These are phyloP conservation scores for Spisula subtruncata DNA, from an alignment of 2,888 invertebrate species.

Conservation along the genomic window DNA sequence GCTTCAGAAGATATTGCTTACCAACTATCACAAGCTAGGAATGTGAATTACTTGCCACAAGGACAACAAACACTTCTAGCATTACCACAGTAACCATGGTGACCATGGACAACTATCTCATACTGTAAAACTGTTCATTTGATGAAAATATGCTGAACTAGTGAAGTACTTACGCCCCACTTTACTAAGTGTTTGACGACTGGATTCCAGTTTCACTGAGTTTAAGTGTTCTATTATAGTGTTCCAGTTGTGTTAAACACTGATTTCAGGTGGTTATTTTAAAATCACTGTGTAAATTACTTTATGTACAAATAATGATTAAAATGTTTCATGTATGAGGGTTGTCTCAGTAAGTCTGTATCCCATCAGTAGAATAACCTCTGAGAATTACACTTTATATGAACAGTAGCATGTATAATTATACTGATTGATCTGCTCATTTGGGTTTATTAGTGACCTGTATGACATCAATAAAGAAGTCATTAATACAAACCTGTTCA, in stretches of 20 bases:
- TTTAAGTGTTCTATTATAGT: too few species aligned
- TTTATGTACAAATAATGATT: too few species aligned
- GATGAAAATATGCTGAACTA: not conserved
- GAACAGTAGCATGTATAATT: too few species aligned
- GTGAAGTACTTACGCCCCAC: not conserved
- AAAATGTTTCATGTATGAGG: too few species aligned
- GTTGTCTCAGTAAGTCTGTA: too few species aligned
- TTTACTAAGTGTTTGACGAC: not conserved
- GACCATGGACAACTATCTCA: not conserved
- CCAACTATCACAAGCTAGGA: slow-evolving; percentile 97
- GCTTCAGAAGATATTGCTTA: slow-evolving; percentile 99
- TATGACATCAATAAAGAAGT: too few species aligned
- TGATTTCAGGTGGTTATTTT: not conserved
- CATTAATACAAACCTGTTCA: too few species aligned
- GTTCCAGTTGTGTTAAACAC: not conserved
- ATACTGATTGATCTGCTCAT: too few species aligned
- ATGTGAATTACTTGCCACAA: slow-evolving; percentile 97
- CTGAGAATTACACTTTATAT: too few species aligned
- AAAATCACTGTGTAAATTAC: too few species aligned
- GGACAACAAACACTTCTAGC: slow-evolving; percentile 95
- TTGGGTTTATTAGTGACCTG: too few species aligned
- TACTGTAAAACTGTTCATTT: not conserved
- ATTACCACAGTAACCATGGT: slow-evolving; percentile 77
- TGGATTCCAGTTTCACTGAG: not conserved
- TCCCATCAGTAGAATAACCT: too few species aligned